Conservation (phyloP, 2,888 invertebrate genomes). For the Tridacna gigas region DNA sequence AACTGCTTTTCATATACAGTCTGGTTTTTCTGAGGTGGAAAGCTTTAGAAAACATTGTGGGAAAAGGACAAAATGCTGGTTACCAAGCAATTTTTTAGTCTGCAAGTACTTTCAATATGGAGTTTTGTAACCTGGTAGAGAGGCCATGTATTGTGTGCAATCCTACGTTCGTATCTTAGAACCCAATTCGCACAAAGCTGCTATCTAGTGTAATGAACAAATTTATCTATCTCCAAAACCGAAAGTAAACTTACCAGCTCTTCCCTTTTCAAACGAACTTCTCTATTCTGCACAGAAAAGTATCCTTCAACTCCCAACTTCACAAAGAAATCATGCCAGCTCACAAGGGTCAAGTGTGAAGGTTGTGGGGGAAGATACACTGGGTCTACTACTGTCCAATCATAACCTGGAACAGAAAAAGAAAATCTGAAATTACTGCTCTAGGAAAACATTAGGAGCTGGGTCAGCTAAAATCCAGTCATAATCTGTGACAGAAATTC, state of each 20-base stretch:
- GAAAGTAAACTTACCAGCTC: slow-evolving; percentile 61
- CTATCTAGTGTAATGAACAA: too few species aligned
- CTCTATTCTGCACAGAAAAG: slow-evolving; percentile 69
- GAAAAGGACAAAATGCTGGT: not conserved
- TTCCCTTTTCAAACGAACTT: slow-evolving; percentile 62
- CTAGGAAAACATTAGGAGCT: not conserved
- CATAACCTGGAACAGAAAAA: slow-evolving; percentile 71
- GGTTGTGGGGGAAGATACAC: slow-evolving; percentile 71
- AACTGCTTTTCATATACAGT: too few species aligned
- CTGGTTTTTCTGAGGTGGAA: not conserved
- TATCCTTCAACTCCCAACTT: slow-evolving; percentile 80
- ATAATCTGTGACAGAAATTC: too few species aligned
- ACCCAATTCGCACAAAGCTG: too few species aligned
- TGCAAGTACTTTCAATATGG: not conserved
- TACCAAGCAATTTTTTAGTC: not conserved
- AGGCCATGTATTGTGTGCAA: too few species aligned
- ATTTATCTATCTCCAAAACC: too few species aligned
- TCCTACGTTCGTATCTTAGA: too few species aligned
- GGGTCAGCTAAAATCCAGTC: not conserved
- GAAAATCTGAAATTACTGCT: not conserved
- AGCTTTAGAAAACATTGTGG: not conserved
- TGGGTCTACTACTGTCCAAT: slow-evolving; percentile 80
- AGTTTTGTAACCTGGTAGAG: not conserved
- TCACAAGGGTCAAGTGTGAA: slow-evolving; percentile 54
- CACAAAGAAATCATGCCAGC: slow-evolving; percentile 80